Base-by-base conservation (phyloP, 1,140 invertebrate genomes). In the Cotesia vestalis region DNA sequence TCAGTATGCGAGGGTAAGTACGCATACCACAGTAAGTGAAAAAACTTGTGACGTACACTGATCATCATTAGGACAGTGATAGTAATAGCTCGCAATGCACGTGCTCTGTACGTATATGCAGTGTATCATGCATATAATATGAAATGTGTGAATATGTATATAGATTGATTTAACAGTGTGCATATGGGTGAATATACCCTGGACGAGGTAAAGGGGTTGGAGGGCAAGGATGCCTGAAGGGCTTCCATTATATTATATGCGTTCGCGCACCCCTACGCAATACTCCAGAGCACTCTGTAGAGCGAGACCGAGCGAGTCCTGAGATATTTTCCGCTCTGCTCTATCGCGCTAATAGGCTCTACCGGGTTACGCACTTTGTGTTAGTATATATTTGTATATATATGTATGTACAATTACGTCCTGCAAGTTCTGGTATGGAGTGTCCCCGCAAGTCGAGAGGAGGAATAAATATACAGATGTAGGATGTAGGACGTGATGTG, bases 201-300 rank as follows among this genome's bases (percentile, higher is more conserved):
- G 35, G 66, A 40, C 36, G 55, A 69, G 38, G 27, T 27, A 27
- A 27, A 27, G 11, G 63, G 61, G 64, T 27, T 40, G 55, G 34
- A 67, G 36, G 14, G 38, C 17, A 36, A 66, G 80, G 77, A 78
- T 76, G 81, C 82, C 84, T 83, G 78, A 82, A 81, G 81, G 82
- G 81, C 79, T 85, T 85, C 83, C 80, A 80, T 83, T 81, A 78
- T 80, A 81, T 83, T 81, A 78, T 80, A 77, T 78, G 79, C 81
- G 79, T 80, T 73, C 79, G 75, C 77, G 78, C 75, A 80, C 78
- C 74, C 76, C 66, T 46, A 69, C 66, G 72, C 71, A 72, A 67
- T 57, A 46, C 40, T 46, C 40, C 11, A 46, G 6, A 9, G 2
- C 8, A 46, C 40, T 46, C 40, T 46, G 40, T 9, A 46, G 40